Base-by-base conservation (phyloP, 2,113 vertebrate species). In the Eudorcas thomsonii region DNA sequence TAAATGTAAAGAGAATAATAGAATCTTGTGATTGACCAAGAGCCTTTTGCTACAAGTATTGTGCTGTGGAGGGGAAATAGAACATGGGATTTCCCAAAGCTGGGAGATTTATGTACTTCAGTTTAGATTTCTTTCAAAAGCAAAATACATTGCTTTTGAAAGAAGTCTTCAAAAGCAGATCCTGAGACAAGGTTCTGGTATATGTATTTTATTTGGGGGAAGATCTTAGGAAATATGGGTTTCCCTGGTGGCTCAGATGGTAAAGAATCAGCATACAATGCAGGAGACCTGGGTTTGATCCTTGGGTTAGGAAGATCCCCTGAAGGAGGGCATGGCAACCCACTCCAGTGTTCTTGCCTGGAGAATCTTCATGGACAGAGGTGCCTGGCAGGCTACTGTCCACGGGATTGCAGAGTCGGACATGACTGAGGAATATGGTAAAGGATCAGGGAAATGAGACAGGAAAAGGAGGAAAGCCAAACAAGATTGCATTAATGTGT, bases 81-180 rank as follows among this genome's bases (percentile, higher is more conserved):
- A 78, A 28, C 19, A 45, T 54, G 13, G 28, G 12, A 77, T 64
- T 89, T 85, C 26, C 3, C 39, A 78, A 90, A 48, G 17, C 36
- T 52, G 33, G 54, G 82, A 90, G 13, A 90, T 39, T 89, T 85
- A 36, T 12, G 23, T 52, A 74, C 52, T 55, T 78, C 17, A 84
- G 23, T 54, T 62, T 90, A 80, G 33, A 33, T 94, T 96, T 90
- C 14, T 33, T 81, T 52, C 33, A 57, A 90, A 78, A 45, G 15
- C 39, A 93, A 39, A 74, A 39, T 39, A 74, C 19, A 74, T 23
- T 74, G 67, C 36, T 6, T 74, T 39, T 74, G 10, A 74, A 74
- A 10, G 21, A 39, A 39, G n/a, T 74, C 26, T 71, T 52, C 19
- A 57, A 85, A 85, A 45, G 26, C 39, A 93, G 15, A 77, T 16